Evolutionary conservation across 2,888 invertebrate species (phyloP).

Genomic region (Drosophila infuscata): DNA sequence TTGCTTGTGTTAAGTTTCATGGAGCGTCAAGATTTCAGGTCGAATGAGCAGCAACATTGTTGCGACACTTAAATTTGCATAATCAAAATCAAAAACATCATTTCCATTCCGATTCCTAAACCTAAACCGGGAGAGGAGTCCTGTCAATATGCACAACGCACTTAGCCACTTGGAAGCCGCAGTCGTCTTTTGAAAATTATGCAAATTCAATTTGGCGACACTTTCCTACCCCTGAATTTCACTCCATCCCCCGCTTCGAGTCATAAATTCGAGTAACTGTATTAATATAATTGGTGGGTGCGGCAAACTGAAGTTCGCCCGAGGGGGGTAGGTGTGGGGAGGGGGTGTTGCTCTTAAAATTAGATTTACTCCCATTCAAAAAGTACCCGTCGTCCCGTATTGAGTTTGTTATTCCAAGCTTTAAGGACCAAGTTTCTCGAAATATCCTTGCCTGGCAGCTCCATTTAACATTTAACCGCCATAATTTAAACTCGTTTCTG

Average conservation of each 20-base stretch:
- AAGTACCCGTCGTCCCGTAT: constrained; percentile 15
- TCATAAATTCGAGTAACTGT: constrained; percentile 81
- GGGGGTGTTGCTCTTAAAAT: constrained; percentile 60
- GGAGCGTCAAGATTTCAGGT: constrained; percentile 59
- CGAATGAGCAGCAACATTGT: constrained; percentile 77
- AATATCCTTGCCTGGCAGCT: constrained; percentile 12
- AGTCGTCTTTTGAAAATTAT: constrained; percentile 76
- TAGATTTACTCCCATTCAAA: constrained; percentile 66
- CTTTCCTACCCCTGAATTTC: constrained; percentile 37
- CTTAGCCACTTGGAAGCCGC: constrained; percentile 77
- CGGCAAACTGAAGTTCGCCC: constrained; percentile 13
- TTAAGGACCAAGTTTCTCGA: constrained; percentile 24
- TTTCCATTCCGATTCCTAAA: constrained; percentile 60
- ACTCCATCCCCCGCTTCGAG: constrained; percentile 19
- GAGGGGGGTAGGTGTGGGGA: constrained; percentile 10
- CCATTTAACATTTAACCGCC: constrained; percentile 60
- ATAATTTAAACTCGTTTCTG: constrained; percentile 68
- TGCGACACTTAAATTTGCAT: constrained; percentile 83
- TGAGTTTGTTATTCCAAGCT: constrained; percentile 5
- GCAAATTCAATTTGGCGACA: constrained; percentile 80
- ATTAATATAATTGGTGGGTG: constrained; percentile 77
- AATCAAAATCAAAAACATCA: constrained; percentile 83
- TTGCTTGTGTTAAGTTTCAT: constrained; percentile 28
- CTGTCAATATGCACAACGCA: constrained; percentile 71
- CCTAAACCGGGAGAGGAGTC: not conserved